Conservation (phyloP, 1,140 invertebrate species). For the Halictus rubicundus region DNA sequence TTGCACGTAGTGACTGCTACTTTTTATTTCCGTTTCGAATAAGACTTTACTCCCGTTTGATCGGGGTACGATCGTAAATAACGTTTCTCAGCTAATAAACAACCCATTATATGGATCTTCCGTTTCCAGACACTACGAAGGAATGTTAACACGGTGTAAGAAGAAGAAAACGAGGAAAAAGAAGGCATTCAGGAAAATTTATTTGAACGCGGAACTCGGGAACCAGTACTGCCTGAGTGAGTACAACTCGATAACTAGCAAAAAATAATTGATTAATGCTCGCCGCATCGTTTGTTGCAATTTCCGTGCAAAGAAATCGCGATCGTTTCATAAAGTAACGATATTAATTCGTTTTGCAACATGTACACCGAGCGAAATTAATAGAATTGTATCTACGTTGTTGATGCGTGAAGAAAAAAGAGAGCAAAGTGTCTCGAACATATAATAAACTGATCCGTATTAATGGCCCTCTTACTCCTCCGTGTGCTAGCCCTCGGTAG, state of each 20-base stretch:
- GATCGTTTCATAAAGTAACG: neutral
- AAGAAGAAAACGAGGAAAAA: conserved; percentile 18
- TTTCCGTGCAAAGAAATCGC: neutral
- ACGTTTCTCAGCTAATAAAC: conserved; percentile 24
- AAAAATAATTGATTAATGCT: conserved; percentile 18
- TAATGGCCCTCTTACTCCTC: neutral
- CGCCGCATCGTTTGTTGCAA: neutral
- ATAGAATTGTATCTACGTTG: neutral
- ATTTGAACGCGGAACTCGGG: conserved; percentile 30
- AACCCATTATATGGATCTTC: conserved; percentile 23
- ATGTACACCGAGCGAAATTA: neutral
- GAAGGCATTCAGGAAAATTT: conserved; percentile 28
- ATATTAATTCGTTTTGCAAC: neutral
- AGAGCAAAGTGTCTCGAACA: neutral
- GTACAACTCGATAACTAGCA: conserved; percentile 19
- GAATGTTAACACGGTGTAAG: conserved; percentile 32
- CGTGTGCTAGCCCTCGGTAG: too few relatives aligned
- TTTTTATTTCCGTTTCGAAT: neutral
- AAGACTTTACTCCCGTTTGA: neutral
- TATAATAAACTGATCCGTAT: neutral
- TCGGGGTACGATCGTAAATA: neutral
- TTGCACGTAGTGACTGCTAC: neutral
- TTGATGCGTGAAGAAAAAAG: neutral
- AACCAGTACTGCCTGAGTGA: conserved; percentile 18
- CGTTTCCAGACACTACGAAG: conserved; percentile 16